phyloP scores from a whole-genome alignment of 2,888 invertebrate species.

The Orchesellides sinensis region DNA sequence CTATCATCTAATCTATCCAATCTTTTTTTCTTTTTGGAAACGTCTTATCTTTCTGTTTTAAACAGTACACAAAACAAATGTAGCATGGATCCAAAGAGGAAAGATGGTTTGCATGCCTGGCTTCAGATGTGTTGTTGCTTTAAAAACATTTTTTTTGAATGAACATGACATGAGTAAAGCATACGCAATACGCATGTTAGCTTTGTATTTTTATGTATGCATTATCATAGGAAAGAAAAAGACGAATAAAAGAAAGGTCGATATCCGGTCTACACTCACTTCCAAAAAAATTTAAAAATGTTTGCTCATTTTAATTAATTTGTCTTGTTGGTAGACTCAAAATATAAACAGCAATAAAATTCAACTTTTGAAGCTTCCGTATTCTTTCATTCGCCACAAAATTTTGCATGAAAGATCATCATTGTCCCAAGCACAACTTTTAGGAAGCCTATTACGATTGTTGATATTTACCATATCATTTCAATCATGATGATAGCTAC shows the following conservation, averaged over 20 bases:
- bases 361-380: neutral
- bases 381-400: conserved; percentile 2
- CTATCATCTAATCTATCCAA: neutral
- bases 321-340: conserved; percentile 10
- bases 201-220: neutral
- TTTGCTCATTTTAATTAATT: conserved; percentile 32
- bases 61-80: neutral
- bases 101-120: neutral
- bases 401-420: neutral
- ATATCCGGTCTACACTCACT: conserved; percentile 34
- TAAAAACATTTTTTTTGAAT: neutral
- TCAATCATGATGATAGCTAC: too few species aligned
- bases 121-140: too few species aligned
- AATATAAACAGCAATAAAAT: conserved; percentile 29
- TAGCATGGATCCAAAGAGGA: neutral
- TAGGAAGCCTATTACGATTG: too few species aligned
- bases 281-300: too few species aligned
- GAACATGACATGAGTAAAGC: neutral
- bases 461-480: too few species aligned
- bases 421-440: neutral
- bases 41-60: neutral
- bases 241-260: conserved; percentile 20
- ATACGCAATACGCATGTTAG: neutral
- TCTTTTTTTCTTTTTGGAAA: neutral
- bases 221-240: neutral